Percentiles rank a stretch among this genome's conserved stretches.
These are phyloP conservation scores for Aporrectodea caliginosa DNA, from an alignment of 1,140 invertebrate genomes.

Conservation along the genomic window DNA sequence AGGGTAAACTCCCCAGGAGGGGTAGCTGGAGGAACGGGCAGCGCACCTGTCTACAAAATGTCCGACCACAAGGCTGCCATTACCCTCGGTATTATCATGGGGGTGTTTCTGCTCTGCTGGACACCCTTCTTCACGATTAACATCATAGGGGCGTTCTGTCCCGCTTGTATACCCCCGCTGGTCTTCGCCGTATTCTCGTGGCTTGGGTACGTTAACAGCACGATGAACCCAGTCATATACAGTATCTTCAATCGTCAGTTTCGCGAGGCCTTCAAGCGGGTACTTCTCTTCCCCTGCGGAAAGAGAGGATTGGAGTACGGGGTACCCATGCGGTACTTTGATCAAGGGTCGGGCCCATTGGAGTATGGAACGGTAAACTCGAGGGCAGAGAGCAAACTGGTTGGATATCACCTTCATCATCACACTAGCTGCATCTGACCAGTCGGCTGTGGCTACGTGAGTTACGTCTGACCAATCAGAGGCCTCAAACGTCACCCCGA, in stretches of 20 bases:
- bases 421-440: no score
- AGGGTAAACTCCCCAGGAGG: background rate
- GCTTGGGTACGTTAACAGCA: slow-evolving; percentile 92
- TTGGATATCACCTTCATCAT: no score
- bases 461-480: no score
- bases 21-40: no score
- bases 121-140: slow-evolving; percentile 95
- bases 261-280: slow-evolving; percentile 49
- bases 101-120: slow-evolving; percentile 90
- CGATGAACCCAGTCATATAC: slow-evolving; percentile 53
- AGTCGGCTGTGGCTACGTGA: no score
- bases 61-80: slow-evolving; percentile 95
- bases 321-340: no score
- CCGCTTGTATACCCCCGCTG: slow-evolving; percentile 62
- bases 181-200: slow-evolving; percentile 91
- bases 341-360: no score
- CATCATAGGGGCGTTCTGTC: slow-evolving; percentile 67
- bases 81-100: slow-evolving; percentile 88
- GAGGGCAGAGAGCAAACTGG: no score
- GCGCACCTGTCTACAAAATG: slow-evolving; percentile 55
- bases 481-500: no score
- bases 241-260: slow-evolving; percentile 54
- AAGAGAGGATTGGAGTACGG: no score
- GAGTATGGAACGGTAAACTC: no score
- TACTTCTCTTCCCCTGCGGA: slow-evolving; percentile 48